Base-by-base conservation (phyloP, 2,888 invertebrate species). In the Cheilosia vulpina region DNA sequence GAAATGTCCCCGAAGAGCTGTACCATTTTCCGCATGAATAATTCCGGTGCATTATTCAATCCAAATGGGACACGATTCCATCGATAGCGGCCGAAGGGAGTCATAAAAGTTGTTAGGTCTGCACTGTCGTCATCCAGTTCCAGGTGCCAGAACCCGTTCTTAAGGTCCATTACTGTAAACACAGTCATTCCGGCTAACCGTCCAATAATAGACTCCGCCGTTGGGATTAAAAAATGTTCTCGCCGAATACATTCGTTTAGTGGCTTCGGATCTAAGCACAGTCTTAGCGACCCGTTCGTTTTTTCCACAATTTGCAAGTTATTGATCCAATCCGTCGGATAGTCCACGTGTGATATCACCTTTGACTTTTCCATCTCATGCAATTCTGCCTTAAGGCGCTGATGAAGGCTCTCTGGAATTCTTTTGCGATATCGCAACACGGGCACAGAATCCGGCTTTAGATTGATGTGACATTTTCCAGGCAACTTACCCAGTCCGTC, bases 381-480 rank as follows among this genome's bases (percentile, higher is more conserved):
- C 4, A 85, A 57, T 52, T 81, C 63, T 15, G 13, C 1, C 41
- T 88, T 88, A 17, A 88, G 52, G 60, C 73, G 80, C 43, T 81
- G 78, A 38, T 60, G 53, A 47, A 88, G 38, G 15, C 69, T 66
- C 15, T 77, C 62, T 11, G 88, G 88, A 38, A 88, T 82, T n/a
- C 83, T 63, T 60, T 88, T 88, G 47, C 68, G 87, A 45, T 87
- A 88, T 34, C 88, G 84, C 7, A 88, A 17, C 4, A 82, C 79
- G 19, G 88, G 87, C 45, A 71, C 79, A 15, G 87, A 69, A 58
- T 87, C 77, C 53, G 87, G 84, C 19, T 83, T 83, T n/a, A 84
- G 57, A 24, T 75, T 15, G 9, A 87, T 87, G 62, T 53, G 43
- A 68, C 55, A 77, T 53, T 68, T 79, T n/a, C 73, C 81, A 11